These are phyloP conservation scores for Microcaecilia unicolor DNA, from an alignment of 2,797 vertebrate species.

Conservation along the genomic window DNA sequence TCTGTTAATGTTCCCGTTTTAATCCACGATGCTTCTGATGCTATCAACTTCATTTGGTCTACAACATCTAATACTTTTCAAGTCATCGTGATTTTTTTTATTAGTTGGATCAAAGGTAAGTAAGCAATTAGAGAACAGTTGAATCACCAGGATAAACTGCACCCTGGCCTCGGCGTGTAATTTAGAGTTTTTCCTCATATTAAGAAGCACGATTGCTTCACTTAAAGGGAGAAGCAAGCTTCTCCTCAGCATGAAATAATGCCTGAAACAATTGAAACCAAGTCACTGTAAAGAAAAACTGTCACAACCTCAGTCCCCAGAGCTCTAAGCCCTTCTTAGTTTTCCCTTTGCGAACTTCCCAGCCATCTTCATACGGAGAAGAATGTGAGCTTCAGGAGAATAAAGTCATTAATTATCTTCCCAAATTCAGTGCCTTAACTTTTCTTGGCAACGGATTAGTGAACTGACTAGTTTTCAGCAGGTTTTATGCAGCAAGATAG, in stretches of 20 bases:
- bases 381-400: conserved; percentile 15
- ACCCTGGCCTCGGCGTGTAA: not conserved
- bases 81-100: too few species aligned
- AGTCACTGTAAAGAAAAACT: rapidly evolving
- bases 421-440: conserved; percentile 26
- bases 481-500: conserved; percentile 37
- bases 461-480: conserved; percentile 39
- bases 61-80: too few species aligned
- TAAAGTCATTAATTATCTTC: conserved; percentile 34
- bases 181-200: not conserved
- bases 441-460: conserved; percentile 47
- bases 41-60: too few species aligned
- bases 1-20: too few species aligned
- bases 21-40: too few species aligned
- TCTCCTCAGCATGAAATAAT: not conserved
- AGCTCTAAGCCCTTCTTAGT: too few species aligned
- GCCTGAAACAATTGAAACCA: not conserved
- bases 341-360: too few species aligned
- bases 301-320: rapidly evolving
- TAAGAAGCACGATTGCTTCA: rapidly evolving
- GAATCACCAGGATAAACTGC: too few species aligned
- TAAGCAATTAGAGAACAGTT: too few species aligned
- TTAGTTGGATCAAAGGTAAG: not conserved
- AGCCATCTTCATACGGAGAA: too few species aligned
- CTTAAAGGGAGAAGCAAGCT: rapidly evolving